Evolutionary conservation across 2,797 vertebrate genomes (phyloP).

Genomic region (Melanotaenia parkinsoni): DNA sequence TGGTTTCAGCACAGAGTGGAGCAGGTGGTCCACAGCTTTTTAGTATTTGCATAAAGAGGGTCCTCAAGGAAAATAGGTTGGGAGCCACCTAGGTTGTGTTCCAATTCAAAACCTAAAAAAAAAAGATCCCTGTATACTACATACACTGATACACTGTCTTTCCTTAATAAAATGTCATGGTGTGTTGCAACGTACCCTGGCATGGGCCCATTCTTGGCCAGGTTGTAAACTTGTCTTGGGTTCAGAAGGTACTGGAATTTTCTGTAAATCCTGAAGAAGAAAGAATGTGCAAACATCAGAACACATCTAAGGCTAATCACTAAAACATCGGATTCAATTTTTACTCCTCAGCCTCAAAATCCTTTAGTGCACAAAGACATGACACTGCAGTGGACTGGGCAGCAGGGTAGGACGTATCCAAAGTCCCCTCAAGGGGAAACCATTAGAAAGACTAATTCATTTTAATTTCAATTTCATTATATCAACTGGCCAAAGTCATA

Average conservation of each 20-base stretch:
- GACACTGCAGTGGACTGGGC: conserved; percentile 54
- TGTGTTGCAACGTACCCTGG: conserved; percentile 82
- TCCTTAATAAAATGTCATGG: too few species aligned
- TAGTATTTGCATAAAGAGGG: too few species aligned
- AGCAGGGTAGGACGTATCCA: conserved; percentile 60
- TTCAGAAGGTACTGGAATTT: conserved; percentile 96
- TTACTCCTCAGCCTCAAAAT: not conserved
- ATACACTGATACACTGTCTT: too few species aligned
- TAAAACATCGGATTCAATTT: conserved; percentile 2
- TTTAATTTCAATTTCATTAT: conserved; percentile 86
- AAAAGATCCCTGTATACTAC: too few species aligned
- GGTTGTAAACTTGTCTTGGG: conserved; percentile 95
- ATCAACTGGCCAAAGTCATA: conserved; percentile 85
- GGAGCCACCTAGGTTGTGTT: too few species aligned
- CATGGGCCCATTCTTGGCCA: conserved; percentile 93
- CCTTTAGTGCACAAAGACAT: conserved; percentile 10
- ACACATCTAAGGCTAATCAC: not conserved
- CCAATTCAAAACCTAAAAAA: too few species aligned
- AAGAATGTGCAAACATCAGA: not conserved
- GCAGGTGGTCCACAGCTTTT: too few species aligned
- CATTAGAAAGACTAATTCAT: conserved; percentile 88
- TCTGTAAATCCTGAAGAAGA: conserved; percentile 87
- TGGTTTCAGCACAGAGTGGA: too few species aligned
- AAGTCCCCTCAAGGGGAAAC: conserved; percentile 75
- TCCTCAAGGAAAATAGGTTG: too few species aligned